Evolutionary conservation across 2,113 vertebrate species (phyloP).

Genomic region (Heterotis niloticus): DNA sequence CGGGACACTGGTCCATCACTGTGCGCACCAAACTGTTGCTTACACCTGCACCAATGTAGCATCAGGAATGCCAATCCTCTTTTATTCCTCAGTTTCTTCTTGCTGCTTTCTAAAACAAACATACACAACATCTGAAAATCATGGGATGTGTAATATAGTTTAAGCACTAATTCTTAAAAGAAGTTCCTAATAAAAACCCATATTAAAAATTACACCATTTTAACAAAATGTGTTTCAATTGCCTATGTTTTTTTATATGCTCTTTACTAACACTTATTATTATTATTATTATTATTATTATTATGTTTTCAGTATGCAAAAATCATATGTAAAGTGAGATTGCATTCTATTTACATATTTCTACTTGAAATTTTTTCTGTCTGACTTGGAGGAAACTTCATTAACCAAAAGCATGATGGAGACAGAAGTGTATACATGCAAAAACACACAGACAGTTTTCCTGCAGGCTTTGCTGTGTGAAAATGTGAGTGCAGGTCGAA

Average conservation of each 20-base stretch:
- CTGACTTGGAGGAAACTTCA: conserved; percentile 28
- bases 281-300: conserved; percentile 20
- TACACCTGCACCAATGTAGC: conserved; percentile 40
- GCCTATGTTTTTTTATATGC: conserved; percentile 29
- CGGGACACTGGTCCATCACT: conserved; percentile 20
- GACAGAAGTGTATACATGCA: conserved; percentile 32
- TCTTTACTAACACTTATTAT: conserved; percentile 35
- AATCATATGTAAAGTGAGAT: conserved; percentile 38
- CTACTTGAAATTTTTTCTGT: conserved; percentile 55
- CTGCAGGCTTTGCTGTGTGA: neutral
- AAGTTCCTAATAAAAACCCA: conserved; percentile 26
- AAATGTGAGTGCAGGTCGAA: conserved; percentile 1
- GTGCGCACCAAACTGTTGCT: conserved; percentile 37
- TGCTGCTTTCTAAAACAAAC: conserved; percentile 23
- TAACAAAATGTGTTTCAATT: conserved; percentile 29
- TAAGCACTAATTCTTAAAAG: conserved; percentile 42
- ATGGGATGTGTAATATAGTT: conserved; percentile 37
- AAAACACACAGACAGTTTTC: conserved; percentile 9
- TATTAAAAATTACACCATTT: conserved; percentile 27
- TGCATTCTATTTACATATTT: conserved; percentile 50
- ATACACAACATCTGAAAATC: conserved; percentile 36
- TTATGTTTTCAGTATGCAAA: conserved; percentile 23
- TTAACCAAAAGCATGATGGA: conserved; percentile 37
- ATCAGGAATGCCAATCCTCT: conserved; percentile 36
- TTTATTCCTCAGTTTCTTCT: conserved; percentile 34